A percentile compares a stretch with the other conserved stretches of the same genome.
phyloP scores from a whole-genome alignment of 2,113 vertebrate species.

The Progne subis region DNA sequence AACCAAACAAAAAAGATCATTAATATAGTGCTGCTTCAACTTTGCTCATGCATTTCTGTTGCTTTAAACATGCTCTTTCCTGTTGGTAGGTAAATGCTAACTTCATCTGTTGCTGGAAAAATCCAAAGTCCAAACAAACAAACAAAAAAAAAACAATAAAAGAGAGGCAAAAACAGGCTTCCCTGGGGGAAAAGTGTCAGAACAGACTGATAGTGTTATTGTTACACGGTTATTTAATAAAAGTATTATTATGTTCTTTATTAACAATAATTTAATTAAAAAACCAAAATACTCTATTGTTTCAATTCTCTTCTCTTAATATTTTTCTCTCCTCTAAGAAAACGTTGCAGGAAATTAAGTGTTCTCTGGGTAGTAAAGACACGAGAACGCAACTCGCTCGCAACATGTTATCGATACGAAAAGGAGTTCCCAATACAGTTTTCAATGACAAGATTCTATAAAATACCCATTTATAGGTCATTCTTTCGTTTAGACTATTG shows the following conservation, averaged over 20 bases:
- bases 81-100: conserved; percentile 75
- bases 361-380: conserved; percentile 73
- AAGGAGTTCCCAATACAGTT: conserved; percentile 78
- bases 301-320: conserved; percentile 81
- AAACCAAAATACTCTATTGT: conserved; percentile 85
- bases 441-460: conserved; percentile 80
- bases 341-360: conserved; percentile 74
- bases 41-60: conserved; percentile 76
- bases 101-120: conserved; percentile 79
- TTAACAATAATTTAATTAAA: conserved; percentile 87
- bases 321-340: conserved; percentile 83
- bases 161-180: conserved; percentile 79
- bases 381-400: conserved; percentile 73
- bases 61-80: conserved; percentile 79
- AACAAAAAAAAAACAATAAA: neutral
- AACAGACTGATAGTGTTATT: conserved; percentile 81
- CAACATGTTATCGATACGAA: conserved; percentile 74
- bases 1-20: neutral
- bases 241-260: conserved; percentile 82
- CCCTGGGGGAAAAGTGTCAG: conserved; percentile 75
- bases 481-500: conserved; percentile 78
- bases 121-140: conserved; percentile 68
- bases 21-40: conserved; percentile 72
- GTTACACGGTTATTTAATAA: conserved; percentile 79
- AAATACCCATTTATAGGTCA: conserved; percentile 79